phyloP scores from a whole-genome alignment of 2,113 vertebrate genomes.

The Malurus elegans region DNA sequence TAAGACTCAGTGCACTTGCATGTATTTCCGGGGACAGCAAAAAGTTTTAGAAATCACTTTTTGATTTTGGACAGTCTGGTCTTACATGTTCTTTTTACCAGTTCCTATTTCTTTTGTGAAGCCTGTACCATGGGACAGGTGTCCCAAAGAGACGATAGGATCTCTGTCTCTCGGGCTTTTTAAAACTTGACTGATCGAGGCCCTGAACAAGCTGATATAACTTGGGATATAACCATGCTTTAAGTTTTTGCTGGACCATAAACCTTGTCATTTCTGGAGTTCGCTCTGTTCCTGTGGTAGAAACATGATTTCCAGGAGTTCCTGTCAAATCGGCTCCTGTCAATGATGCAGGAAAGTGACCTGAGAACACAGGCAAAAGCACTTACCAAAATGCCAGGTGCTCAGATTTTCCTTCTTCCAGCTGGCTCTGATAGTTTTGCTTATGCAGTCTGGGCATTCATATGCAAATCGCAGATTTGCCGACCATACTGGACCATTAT shows the following conservation, averaged over 20 bases:
- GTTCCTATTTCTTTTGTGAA: accelerated
- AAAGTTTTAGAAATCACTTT: neutral
- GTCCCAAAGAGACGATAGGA: neutral
- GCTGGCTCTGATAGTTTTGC: slow-evolving; percentile 50
- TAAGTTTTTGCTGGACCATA: neutral
- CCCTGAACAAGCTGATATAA: neutral
- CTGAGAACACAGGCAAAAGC: slow-evolving; percentile 31
- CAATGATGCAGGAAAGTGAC: slow-evolving; percentile 43
- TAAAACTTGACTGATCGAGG: neutral
- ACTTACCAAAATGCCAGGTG: slow-evolving; percentile 43
- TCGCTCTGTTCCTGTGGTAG: neutral
- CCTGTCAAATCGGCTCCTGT: neutral
- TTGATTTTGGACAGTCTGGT: neutral
- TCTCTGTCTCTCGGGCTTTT: neutral
- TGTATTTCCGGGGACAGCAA: neutral
- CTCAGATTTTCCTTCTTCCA: slow-evolving; percentile 44
- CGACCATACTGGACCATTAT: neutral
- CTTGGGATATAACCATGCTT: neutral
- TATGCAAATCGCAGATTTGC: slow-evolving; percentile 53
- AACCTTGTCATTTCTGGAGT: neutral
- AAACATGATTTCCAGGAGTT: neutral
- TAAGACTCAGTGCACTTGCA: neutral
- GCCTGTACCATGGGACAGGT: neutral
- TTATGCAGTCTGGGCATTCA: slow-evolving; percentile 52
- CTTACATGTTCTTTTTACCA: neutral